Evolutionary conservation across 1,140 invertebrate species (phyloP), one percentile per base, ranked within the genome.

Genomic region (Hermetia illucens): DNA sequence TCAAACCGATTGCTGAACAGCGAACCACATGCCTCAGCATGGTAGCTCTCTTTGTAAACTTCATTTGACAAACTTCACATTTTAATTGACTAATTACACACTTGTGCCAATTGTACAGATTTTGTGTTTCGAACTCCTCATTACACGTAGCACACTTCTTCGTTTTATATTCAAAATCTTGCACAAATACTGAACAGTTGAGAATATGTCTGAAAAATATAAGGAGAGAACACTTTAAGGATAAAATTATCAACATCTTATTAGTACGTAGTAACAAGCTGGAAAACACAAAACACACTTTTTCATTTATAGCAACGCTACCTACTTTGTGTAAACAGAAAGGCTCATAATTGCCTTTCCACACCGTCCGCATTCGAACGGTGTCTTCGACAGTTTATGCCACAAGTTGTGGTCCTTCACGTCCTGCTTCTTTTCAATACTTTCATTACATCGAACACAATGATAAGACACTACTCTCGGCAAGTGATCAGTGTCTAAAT

Each of bases 361-460:
- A 40, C 55, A 58, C 17, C 49, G 22, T 1, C 50, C 49, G 29
- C 56, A 59, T 30, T 46, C 45, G 33, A 52, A 58, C 1, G 56
- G 53, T 6, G 56, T 53, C 36, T 57, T 58, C 1, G 52, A 53
- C 5, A 59, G 44, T 30, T 57, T 57, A 40, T 59, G 56, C 56
- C 56, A 59, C 22, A 59, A 33, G 24, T 58, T 52, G 41, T 59
- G 56, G 21, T 50, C 48, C 16, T 53, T 54, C 2, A 59, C 52
- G 34, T 59, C 55, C 34, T 43, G 46, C 13, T 37, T 44, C 21
- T 44, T 54, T 15, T 51, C 39, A 16, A 57, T 47, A 5, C 35
- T 50, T 39, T 58, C 56, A 41, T 55, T 49, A 21, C 56, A 59
- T 5, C 51, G 50, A 21, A 46, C 48, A 39, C 56, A 59, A 9